Percentiles rank a stretch among this genome's conserved stretches.
These are phyloP conservation scores for Brachylomia viminalis DNA, from an alignment of 2,888 invertebrate genomes.

Conservation along the genomic window DNA sequence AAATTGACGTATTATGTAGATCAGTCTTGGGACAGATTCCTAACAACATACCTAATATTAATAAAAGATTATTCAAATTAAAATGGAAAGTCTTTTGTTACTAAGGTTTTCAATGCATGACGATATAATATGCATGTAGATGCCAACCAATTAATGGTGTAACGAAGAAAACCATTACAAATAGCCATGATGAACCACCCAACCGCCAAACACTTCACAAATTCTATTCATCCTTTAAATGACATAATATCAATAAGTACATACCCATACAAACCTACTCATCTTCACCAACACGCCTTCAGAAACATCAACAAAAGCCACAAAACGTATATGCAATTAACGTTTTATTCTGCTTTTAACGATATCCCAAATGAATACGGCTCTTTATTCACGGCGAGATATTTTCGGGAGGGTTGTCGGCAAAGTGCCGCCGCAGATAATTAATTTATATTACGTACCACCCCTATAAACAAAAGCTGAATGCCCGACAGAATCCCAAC, in stretches of 20 bases:
- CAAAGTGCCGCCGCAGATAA: constrained; percentile 65
- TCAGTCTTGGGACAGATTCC: not conserved
- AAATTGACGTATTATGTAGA: not conserved
- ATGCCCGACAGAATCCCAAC: constrained; percentile 55
- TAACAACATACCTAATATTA: not conserved
- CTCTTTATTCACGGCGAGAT: constrained; percentile 64
- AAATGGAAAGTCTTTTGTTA: not conserved
- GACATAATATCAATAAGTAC: constrained; percentile 30
- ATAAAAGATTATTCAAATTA: no score
- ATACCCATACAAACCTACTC: constrained; percentile 5
- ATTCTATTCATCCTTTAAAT: constrained; percentile 26
- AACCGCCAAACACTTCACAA: not conserved
- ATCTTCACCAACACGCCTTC: constrained; percentile 10
- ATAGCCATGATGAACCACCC: not conserved
- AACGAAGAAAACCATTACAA: not conserved
- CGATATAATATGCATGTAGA: not conserved
- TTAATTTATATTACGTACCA: constrained; percentile 74
- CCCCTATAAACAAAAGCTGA: constrained; percentile 73
- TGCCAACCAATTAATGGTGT: not conserved
- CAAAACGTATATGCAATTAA: constrained; percentile 57
- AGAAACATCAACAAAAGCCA: constrained; percentile 54
- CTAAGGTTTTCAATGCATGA: not conserved
- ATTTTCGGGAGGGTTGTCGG: constrained; percentile 58
- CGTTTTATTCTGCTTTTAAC: constrained; percentile 66
- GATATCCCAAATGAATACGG: constrained; percentile 66